A percentile compares a stretch with the other conserved stretches of the same genome.
phyloP scores from a whole-genome alignment of 2,888 invertebrate species.

The Apotomis betuletana region DNA sequence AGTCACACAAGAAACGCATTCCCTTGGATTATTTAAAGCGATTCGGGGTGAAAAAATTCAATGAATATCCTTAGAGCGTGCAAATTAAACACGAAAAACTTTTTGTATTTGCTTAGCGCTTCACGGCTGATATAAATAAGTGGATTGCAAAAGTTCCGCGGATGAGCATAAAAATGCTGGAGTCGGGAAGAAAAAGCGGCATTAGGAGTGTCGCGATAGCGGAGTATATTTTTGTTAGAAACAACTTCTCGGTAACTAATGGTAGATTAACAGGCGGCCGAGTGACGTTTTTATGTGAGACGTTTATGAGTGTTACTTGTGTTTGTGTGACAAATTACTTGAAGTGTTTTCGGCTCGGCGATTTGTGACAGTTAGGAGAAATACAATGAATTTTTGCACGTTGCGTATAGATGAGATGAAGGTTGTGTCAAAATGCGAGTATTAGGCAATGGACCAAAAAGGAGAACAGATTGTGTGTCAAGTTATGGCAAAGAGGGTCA shows the following conservation, averaged over 20 bases:
- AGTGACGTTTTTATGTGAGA: constrained; percentile 36
- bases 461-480: too few species aligned
- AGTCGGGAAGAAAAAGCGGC: constrained; percentile 69
- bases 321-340: constrained; percentile 24
- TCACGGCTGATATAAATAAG: constrained; percentile 83
- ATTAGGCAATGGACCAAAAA: too few species aligned
- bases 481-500: too few species aligned
- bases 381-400: too few species aligned
- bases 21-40: constrained; percentile 76
- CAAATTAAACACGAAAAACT: constrained; percentile 80
- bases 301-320: constrained; percentile 33
- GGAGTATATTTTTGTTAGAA: constrained; percentile 72
- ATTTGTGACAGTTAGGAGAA: too few species aligned
- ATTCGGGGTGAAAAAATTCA: constrained; percentile 71
- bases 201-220: constrained; percentile 76
- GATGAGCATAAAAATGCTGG: constrained; percentile 80
- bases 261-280: constrained; percentile 57
- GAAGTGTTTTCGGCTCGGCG: neutral
- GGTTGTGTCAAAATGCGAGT: too few species aligned
- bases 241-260: constrained; percentile 67
- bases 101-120: constrained; percentile 82
- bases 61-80: constrained; percentile 79
- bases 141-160: constrained; percentile 82
- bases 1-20: constrained; percentile 63
- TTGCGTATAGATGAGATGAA: too few species aligned